Percentiles rank a stretch among this genome's conserved stretches.
phyloP scores from a whole-genome alignment of 2,797 vertebrate genomes.

The Eulemur mongoz region DNA sequence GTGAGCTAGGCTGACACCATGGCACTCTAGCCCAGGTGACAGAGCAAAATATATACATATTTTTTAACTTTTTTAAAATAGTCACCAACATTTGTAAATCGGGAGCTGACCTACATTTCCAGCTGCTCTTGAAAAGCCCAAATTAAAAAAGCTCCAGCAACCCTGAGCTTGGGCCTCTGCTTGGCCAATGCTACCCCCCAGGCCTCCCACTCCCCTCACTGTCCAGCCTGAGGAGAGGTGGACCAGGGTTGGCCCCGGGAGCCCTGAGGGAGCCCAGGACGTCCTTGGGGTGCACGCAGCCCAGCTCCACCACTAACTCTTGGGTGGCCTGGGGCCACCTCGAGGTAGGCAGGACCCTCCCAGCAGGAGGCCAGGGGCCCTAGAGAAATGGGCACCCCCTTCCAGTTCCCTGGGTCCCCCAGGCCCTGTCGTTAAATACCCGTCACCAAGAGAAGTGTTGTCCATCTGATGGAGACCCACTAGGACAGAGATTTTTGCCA shows the following conservation, averaged over 20 bases:
- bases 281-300: too few relatives aligned
- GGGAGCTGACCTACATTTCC: background rate
- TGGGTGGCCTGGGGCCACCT: background rate
- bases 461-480: rapidly evolving
- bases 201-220: too few relatives aligned
- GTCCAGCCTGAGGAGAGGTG: background rate
- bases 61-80: background rate
- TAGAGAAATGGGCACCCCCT: rapidly evolving
- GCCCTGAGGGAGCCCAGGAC: background rate
- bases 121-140: background rate
- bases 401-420: background rate
- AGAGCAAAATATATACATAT: too few relatives aligned
- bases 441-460: background rate
- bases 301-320: background rate
- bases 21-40: too few relatives aligned
- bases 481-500: background rate
- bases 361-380: background rate
- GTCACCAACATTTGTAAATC: background rate
- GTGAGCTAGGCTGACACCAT: too few relatives aligned
- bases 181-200: rapidly evolving
- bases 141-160: background rate
- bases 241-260: background rate
- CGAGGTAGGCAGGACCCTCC: background rate
- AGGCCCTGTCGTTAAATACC: background rate
- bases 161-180: background rate